Percentiles rank a stretch among this genome's conserved stretches.
Conservation (phyloP, 2,888 invertebrate genomes). For the Piscicola geometra region DNA sequence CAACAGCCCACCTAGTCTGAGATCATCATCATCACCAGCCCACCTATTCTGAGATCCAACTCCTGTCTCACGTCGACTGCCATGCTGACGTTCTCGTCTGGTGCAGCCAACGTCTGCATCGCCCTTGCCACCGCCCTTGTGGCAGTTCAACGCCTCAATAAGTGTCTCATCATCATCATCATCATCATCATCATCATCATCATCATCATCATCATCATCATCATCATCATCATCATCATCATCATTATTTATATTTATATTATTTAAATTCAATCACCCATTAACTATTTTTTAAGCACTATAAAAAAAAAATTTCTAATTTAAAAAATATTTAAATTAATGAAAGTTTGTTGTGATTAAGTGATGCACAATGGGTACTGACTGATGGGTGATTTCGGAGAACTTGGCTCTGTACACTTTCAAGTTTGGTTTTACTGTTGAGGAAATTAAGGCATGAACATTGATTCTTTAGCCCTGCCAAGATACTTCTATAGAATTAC, state of each 20-base stretch:
- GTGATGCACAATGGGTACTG: conserved; percentile 46
- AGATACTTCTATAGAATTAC: too few relatives aligned
- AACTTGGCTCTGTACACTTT: conserved; percentile 73
- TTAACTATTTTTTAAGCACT: too few relatives aligned
- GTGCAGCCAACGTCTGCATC: conserved; percentile 69
- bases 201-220: conserved; percentile 1
- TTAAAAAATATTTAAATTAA: too few relatives aligned
- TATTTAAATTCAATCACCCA: too few relatives aligned
- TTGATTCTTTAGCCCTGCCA: too few relatives aligned
- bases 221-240: conserved; percentile 14
- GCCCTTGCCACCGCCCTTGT: conserved; percentile 72
- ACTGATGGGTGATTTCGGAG: conserved; percentile 84
- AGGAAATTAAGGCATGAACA: too few relatives aligned
- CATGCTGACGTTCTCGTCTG: conserved; percentile 75
- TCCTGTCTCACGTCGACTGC: conserved; percentile 89
- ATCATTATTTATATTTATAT: too few relatives aligned
- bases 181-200: conserved; percentile 1
- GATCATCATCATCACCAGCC: conserved; percentile 60
- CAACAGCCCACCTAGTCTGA: conserved; percentile 72
- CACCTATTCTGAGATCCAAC: conserved; percentile 85
- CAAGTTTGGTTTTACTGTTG: conserved; percentile 56
- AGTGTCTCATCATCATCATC: too few relatives aligned
- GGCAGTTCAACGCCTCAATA: too few relatives aligned
- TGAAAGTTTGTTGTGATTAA: too few relatives aligned
- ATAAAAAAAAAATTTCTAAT: too few relatives aligned